Percentiles rank a stretch among this genome's conserved stretches.
These are phyloP conservation scores for Oopsacas minuta DNA, from an alignment of 37 sponge, comb jelly and placozoan genomes.

Conservation along the genomic window DNA sequence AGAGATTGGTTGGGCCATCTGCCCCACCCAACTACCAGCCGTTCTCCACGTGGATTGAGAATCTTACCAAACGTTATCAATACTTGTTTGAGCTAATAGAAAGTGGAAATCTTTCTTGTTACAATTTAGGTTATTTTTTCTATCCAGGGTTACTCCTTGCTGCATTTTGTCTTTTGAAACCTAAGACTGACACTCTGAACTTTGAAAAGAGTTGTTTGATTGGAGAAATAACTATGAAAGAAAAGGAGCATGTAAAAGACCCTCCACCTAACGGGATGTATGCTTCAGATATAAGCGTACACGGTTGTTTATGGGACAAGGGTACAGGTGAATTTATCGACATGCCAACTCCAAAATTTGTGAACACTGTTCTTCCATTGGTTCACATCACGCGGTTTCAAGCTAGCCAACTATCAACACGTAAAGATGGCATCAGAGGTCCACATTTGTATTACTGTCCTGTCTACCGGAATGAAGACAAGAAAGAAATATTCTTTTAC, in stretches of 20 bases:
- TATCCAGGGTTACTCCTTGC: background rate
- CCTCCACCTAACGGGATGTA: background rate
- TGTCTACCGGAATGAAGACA: background rate
- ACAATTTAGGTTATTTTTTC: background rate
- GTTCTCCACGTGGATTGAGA: background rate
- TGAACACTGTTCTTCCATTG: background rate
- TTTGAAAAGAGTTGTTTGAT: background rate
- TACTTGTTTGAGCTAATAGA: background rate
- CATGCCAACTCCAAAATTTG: background rate
- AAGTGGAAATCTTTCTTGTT: constrained; percentile 8
- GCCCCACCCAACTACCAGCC: background rate
- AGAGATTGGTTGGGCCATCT: background rate
- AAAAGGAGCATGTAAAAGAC: background rate
- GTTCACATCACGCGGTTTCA: background rate
- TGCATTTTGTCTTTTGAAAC: background rate
- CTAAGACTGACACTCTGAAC: background rate
- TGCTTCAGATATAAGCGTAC: background rate
- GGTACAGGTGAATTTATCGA: background rate
- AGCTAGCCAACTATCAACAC: background rate
- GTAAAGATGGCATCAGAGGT: background rate
- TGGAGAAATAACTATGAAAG: background rate
- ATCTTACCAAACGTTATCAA: background rate
- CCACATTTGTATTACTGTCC: background rate
- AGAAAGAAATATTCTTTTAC: background rate
- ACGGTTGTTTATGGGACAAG: background rate